Percentiles rank a stretch among this genome's conserved stretches.
Evolutionary conservation across 2,113 vertebrate genomes (phyloP).

Genomic region (Pterocles orientalis): DNA sequence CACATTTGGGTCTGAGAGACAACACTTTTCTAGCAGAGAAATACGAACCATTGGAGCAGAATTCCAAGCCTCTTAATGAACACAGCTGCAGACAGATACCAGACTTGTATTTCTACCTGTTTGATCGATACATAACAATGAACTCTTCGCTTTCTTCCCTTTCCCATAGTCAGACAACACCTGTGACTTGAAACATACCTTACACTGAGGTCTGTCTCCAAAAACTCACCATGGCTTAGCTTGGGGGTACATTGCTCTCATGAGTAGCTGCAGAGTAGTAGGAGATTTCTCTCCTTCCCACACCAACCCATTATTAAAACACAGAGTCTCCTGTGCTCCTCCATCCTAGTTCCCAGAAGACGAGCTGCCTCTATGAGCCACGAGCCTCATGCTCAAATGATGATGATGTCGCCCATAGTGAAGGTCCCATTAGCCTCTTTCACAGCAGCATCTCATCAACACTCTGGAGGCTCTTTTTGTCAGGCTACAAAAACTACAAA

Average conservation of each 20-base stretch:
- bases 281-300: neutral
- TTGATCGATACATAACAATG: rapidly evolving
- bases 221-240: neutral
- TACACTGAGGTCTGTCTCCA: neutral
- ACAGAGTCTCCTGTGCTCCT: neutral
- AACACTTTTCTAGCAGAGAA: neutral
- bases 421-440: neutral
- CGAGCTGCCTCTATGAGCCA: neutral
- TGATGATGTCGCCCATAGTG: neutral
- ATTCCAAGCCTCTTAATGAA: neutral
- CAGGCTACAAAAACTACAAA: neutral
- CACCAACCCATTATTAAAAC: neutral
- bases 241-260: neutral
- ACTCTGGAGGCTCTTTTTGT: neutral
- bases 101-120: neutral
- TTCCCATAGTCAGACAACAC: neutral
- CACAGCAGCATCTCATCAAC: neutral
- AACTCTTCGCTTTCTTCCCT: neutral
- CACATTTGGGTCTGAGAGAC: neutral
- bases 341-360: neutral
- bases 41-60: neutral
- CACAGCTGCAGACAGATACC: neutral
- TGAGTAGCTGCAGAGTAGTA: neutral
- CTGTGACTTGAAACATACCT: neutral
- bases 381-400: neutral